Conservation (phyloP, 1,140 invertebrate genomes). For the Philopotamus ludificatus region DNA sequence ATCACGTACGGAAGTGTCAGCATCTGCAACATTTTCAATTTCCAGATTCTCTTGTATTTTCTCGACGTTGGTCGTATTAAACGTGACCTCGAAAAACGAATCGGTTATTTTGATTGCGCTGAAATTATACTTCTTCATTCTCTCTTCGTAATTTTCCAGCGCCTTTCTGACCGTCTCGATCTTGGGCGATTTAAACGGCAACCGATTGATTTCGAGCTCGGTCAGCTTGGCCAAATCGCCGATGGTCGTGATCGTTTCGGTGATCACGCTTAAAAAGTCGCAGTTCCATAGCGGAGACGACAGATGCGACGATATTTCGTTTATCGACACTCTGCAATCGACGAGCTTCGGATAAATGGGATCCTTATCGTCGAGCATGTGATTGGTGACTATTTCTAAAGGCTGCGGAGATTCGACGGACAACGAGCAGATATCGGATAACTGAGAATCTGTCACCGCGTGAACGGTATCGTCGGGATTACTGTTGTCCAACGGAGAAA, state of each 20-base stretch:
- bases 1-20: no score
- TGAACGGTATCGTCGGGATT: no score
- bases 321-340: constrained; percentile 47
- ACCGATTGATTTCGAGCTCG: constrained; percentile 52
- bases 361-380: constrained; percentile 48
- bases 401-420: constrained; percentile 40
- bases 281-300: constrained; percentile 48
- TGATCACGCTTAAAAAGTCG: constrained; percentile 50
- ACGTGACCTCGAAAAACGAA: neutral
- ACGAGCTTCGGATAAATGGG: constrained; percentile 49
- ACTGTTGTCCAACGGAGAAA: neutral
- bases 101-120: neutral
- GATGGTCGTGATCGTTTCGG: constrained; percentile 50
- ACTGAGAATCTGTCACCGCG: constrained; percentile 7
- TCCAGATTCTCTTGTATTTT: neutral
- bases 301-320: constrained; percentile 48
- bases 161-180: constrained; percentile 48
- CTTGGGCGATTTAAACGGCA: constrained; percentile 54
- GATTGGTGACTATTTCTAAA: constrained; percentile 46
- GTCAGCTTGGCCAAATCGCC: constrained; percentile 57
- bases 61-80: neutral
- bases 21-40: no score
- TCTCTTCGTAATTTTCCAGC: constrained; percentile 32
- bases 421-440: constrained; percentile 35
- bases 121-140: neutral